Conservation (phyloP, 2,113 vertebrate species). For the Peromyscus leucopus region DNA sequence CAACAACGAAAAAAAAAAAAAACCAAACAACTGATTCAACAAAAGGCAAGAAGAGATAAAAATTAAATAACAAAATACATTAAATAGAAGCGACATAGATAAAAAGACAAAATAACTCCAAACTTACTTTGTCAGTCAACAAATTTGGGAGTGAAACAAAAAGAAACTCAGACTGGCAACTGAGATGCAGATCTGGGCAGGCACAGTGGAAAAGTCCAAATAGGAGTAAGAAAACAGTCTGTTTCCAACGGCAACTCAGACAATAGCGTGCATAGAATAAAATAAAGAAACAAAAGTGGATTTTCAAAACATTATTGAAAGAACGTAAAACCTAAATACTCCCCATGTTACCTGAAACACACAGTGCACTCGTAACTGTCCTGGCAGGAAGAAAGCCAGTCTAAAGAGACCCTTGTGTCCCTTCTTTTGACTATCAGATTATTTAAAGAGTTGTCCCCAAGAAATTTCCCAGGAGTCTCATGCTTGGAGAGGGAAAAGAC, state of each 20-base stretch:
- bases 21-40: neutral
- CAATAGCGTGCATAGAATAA: neutral
- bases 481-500: neutral
- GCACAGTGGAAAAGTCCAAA: neutral
- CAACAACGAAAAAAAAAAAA: too few relatives aligned
- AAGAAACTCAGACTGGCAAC: neutral
- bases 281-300: neutral
- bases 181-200: neutral
- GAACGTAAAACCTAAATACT: neutral
- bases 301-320: neutral
- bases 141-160: neutral
- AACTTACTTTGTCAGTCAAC: too few relatives aligned
- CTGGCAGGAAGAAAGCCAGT: neutral
- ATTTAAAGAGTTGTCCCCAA: neutral
- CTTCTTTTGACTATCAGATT: neutral
- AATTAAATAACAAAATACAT: neutral
- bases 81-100: neutral
- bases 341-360: neutral
- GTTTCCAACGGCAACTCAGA: neutral
- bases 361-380: neutral
- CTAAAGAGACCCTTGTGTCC: neutral
- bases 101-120: neutral
- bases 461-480: neutral
- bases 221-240: neutral
- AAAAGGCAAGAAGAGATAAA: neutral